These are phyloP conservation scores for Epizoanthus scotinus DNA, from an alignment of 92 coral and sea anemone genomes.

Conservation along the genomic window DNA sequence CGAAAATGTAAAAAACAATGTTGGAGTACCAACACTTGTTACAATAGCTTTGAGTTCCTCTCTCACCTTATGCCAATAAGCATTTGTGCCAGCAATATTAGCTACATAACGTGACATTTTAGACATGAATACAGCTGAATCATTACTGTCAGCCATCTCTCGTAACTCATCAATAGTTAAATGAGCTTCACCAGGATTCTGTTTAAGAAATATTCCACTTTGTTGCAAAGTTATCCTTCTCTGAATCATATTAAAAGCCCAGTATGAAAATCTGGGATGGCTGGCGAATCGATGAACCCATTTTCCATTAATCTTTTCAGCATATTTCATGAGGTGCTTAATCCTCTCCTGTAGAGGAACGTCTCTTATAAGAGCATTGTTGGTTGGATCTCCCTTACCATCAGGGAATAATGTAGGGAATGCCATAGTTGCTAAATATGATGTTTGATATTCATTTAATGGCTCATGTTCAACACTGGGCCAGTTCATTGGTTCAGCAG, in stretches of 20 bases:
- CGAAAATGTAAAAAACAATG: conserved; percentile 72
- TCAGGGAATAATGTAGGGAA: too few species aligned
- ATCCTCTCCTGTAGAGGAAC: conserved; percentile 48
- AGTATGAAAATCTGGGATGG: conserved; percentile 70
- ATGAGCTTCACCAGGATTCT: too few species aligned
- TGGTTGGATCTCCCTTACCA: conserved; percentile 60
- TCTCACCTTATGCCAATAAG: too few species aligned
- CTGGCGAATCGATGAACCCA: conserved; percentile 61
- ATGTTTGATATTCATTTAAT: too few species aligned
- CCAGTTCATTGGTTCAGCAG: conserved; percentile 37
- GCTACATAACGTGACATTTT: conserved; percentile 74
- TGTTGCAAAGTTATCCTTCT: conserved; percentile 64
- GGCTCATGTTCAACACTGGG: conserved; percentile 43
- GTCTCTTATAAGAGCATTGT: conserved; percentile 46
- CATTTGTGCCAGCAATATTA: conserved; percentile 65
- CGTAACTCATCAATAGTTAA: conserved; percentile 67
- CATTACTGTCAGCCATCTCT: conserved; percentile 61
- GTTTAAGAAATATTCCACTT: too few species aligned
- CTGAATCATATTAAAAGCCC: conserved; percentile 70
- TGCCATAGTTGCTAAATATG: too few species aligned
- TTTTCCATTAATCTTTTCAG: conserved; percentile 45
- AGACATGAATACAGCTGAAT: conserved; percentile 54
- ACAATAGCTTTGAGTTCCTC: too few species aligned
- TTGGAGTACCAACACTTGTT: conserved; percentile 66
- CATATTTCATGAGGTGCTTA: conserved; percentile 61